Conservation (phyloP, 2,113 vertebrate species). For the Ranitomeya imitator region DNA sequence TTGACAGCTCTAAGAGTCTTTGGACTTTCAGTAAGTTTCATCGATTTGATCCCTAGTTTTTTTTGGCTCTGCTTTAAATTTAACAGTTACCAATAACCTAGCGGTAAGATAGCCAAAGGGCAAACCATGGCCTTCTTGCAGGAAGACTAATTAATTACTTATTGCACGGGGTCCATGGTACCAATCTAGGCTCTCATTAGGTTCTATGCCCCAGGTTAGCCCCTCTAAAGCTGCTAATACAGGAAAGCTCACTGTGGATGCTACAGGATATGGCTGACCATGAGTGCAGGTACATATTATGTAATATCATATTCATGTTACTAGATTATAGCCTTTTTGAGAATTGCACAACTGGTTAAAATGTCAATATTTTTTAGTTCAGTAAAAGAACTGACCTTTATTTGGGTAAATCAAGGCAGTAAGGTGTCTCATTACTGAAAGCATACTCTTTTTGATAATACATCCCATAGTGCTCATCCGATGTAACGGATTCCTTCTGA, state of each 20-base stretch:
- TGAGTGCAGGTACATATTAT: not conserved
- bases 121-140: not conserved
- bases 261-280: not conserved
- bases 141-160: not conserved
- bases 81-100: not conserved
- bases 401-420: constrained; percentile 6
- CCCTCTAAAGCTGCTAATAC: not conserved
- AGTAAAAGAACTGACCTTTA: not conserved
- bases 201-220: not conserved
- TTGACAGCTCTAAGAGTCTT: not conserved
- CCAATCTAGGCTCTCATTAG: not conserved
- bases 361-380: not conserved
- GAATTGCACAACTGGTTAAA: not conserved
- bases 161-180: not conserved
- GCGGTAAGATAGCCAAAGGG: not conserved
- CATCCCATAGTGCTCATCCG: not conserved
- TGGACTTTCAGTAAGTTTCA: not conserved
- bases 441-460: not conserved
- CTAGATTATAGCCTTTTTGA: not conserved
- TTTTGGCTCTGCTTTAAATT: not conserved
- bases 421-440: not conserved
- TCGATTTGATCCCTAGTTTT: not conserved
- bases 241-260: not conserved
- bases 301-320: too few relatives aligned
- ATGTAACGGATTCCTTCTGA: not conserved